Base-by-base conservation (phyloP, 2,888 invertebrate genomes). In the Cataglyphis livida region DNA sequence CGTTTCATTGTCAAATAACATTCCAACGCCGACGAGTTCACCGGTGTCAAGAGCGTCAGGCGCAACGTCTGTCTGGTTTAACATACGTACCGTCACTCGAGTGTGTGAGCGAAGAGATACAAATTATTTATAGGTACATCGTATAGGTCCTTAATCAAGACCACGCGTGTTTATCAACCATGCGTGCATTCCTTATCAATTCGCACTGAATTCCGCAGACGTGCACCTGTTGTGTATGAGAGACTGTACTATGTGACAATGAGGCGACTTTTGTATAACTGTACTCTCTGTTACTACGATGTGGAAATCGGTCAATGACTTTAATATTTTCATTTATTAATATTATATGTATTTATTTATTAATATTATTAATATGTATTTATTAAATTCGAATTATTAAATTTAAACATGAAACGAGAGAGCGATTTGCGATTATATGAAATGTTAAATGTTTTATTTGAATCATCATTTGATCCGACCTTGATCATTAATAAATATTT, bases 91-190 rank as follows among this genome's bases (percentile, higher is more conserved):
- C 54, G 76, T 81, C 85, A 83, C 66, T 85, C 81, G 44, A 15
- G 64, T 71, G 57, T 57, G 15, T 7, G 32, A 35, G 41, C 21
- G 41, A 59, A 59, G 83, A 88, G 87, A 85, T 86, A 91, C 84
- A 87, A 87, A 92, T 92, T 92, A 92, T 92, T 92, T 92, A 92
- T 92, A 92, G 92, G 90, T 83, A 41, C 59, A 68, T 70, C 66
- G 78, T 64, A 66, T 64, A 66, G 85, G 90, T 91, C 92, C 92
- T 92, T 92, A 92, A 92, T 92, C 90, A 54, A 21, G 66, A 76
- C 44, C 68, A 21, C 18, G 57, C 35, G 78, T 35, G 78, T 48
- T 41, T 59, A 35, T 21, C 18, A 4, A 84, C 86, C 81, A 84
- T 54, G 38, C n/a, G 79, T 68, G 48, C 85, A 85, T 88, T 79